phyloP scores from a whole-genome alignment of 2,888 invertebrate genomes.

The Aphodius granarius region DNA sequence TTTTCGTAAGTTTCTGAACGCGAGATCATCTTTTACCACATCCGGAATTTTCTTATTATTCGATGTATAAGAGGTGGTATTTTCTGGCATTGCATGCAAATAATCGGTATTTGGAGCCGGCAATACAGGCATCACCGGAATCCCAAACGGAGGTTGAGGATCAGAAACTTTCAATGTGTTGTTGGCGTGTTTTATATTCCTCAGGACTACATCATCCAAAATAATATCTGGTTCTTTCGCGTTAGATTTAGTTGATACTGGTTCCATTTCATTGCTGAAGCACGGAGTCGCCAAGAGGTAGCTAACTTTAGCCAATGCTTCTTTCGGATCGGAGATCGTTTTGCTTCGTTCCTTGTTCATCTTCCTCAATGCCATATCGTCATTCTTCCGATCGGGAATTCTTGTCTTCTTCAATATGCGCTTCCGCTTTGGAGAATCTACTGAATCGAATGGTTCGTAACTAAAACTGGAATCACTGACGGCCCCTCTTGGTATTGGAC shows the following conservation, averaged over 20 bases:
- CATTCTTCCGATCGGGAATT: constrained; percentile 68
- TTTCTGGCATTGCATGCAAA: constrained; percentile 73
- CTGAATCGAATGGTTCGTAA: constrained; percentile 48
- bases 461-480: constrained; percentile 52
- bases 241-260: constrained; percentile 47
- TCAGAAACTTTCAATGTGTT: constrained; percentile 71
- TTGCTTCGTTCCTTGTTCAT: constrained; percentile 63
- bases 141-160: constrained; percentile 88
- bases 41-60: constrained; percentile 75
- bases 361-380: constrained; percentile 81
- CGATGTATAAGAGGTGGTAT: constrained; percentile 62
- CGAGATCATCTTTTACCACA: constrained; percentile 83
- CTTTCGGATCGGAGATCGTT: constrained; percentile 55
- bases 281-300: constrained; percentile 73
- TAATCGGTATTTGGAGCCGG: constrained; percentile 83
- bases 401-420: constrained; percentile 49
- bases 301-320: constrained; percentile 60
- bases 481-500: constrained; percentile 42
- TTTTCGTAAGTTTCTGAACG: constrained; percentile 81
- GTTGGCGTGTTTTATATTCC: constrained; percentile 78
- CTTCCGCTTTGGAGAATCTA: constrained; percentile 46
- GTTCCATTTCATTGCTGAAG: constrained; percentile 60
- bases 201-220: constrained; percentile 81
- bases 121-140: constrained; percentile 82
- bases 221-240: constrained; percentile 77